Percentiles rank a stretch among this genome's conserved stretches.
These are phyloP conservation scores for Macrosoma leucophasiata DNA, from an alignment of 2,888 invertebrate species.

Conservation along the genomic window DNA sequence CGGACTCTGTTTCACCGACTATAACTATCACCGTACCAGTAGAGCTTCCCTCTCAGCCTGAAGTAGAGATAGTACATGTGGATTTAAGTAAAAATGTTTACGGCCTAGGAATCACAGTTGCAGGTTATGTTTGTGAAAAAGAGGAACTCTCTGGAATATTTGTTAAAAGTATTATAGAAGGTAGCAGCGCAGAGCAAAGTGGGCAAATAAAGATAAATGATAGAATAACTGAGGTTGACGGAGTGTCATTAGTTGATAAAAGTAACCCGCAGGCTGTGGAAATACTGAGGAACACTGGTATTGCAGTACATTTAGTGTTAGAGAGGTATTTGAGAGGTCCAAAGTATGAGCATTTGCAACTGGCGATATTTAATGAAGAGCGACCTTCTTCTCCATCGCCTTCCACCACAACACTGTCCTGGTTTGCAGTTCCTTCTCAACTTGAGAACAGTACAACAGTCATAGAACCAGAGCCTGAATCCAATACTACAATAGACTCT, in stretches of 20 bases:
- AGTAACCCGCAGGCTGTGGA: conserved; percentile 98
- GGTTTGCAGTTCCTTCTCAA: conserved; percentile 87
- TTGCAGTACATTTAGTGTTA: conserved; percentile 90
- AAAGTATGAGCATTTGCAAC: conserved; percentile 93
- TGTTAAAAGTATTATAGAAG: conserved; percentile 98
- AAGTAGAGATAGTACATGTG: conserved; percentile 93
- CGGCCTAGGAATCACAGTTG: conserved; percentile 95
- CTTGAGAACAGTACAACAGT: conserved; percentile 72
- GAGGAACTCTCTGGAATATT: conserved; percentile 99
- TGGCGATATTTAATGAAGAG: conserved; percentile 83
- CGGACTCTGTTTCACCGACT: conserved; percentile 54
- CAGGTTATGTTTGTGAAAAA: conserved; percentile 97
- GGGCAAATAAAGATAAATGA: conserved; percentile 96
- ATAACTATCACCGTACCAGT: conserved; percentile 70
- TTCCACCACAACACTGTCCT: conserved; percentile 87
- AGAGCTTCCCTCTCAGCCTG: conserved; percentile 82
- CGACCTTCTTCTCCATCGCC: conserved; percentile 80
- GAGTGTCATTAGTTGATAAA: conserved; percentile 89
- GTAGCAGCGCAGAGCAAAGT: conserved; percentile 96
- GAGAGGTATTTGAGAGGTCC: conserved; percentile 95
- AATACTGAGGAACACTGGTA: conserved; percentile 93
- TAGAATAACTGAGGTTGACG: conserved; percentile 97
- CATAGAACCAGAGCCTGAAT: conserved; percentile 87
- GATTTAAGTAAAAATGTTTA: conserved; percentile 94
- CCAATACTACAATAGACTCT: conserved; percentile 88